phyloP scores from a whole-genome alignment of 2,797 vertebrate species.

The Salmo trutta region DNA sequence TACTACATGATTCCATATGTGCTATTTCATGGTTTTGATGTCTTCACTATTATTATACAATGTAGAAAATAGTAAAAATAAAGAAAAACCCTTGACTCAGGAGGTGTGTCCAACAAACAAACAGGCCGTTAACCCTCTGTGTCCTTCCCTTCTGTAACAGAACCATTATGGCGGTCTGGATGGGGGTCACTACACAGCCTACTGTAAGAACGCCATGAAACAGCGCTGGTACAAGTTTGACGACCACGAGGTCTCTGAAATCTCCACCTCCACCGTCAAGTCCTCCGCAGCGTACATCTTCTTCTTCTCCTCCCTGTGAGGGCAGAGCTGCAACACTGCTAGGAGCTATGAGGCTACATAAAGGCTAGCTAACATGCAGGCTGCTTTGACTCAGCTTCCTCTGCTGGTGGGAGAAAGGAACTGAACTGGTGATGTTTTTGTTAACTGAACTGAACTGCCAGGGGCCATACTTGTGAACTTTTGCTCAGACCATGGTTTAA shows the following conservation, averaged over 20 bases:
- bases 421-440: neutral
- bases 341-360: neutral
- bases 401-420: neutral
- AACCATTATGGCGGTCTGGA: slow-evolving; percentile 97
- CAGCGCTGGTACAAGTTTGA: slow-evolving; percentile 98
- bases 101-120: too few species aligned
- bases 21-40: too few species aligned
- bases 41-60: too few species aligned
- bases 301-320: slow-evolving; percentile 92
- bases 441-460: neutral
- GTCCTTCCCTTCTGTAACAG: slow-evolving; percentile 62
- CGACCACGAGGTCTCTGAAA: slow-evolving; percentile 93
- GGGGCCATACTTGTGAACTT: too few species aligned
- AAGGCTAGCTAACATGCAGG: neutral
- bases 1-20: too few species aligned
- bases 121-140: neutral
- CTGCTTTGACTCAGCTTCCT: neutral
- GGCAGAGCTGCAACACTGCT: slow-evolving; percentile 28
- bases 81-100: too few species aligned
- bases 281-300: slow-evolving; percentile 97
- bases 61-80: too few species aligned
- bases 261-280: slow-evolving; percentile 89
- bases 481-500: too few species aligned
- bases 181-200: slow-evolving; percentile 96
- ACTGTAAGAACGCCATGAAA: slow-evolving; percentile 87